phyloP scores from a whole-genome alignment of 2,888 invertebrate genomes.

The Brachycybe producta region DNA sequence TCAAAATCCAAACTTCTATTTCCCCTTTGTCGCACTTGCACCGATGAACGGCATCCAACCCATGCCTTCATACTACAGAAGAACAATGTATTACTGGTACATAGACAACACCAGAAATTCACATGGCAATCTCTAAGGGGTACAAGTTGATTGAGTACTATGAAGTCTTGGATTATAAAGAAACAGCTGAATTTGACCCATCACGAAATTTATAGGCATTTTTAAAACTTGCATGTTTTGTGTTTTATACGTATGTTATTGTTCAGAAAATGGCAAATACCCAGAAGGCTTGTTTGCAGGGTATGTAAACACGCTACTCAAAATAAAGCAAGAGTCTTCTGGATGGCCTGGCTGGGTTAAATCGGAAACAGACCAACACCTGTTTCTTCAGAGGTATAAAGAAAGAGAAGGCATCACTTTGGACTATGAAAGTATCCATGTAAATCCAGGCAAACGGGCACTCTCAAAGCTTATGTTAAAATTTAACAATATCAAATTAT shows the following conservation, averaged over 20 bases:
- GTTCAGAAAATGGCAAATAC: neutral
- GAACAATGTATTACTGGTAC: neutral
- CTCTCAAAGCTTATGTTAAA: neutral
- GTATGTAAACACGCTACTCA: neutral
- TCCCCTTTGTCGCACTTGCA: neutral
- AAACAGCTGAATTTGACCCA: neutral
- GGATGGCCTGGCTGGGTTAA: neutral
- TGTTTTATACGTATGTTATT: no score
- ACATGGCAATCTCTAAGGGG: neutral
- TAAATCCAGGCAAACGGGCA: neutral
- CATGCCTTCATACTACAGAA: neutral
- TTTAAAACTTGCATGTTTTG: no score
- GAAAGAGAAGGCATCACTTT: conserved; percentile 7
- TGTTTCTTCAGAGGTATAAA: neutral
- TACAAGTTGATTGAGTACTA: neutral
- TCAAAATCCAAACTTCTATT: neutral
- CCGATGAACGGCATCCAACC: neutral
- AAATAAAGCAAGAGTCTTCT: conserved; percentile 5
- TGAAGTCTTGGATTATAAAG: conserved; percentile 6
- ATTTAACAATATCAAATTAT: neutral
- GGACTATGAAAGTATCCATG: neutral
- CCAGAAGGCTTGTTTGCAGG: conserved; percentile 4
- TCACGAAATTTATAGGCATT: no score
- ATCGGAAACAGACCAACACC: neutral
- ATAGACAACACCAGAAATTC: conserved; percentile 6